Evolutionary conservation across 2,888 invertebrate species (phyloP).

Genomic region (Xanthia icteritia): DNA sequence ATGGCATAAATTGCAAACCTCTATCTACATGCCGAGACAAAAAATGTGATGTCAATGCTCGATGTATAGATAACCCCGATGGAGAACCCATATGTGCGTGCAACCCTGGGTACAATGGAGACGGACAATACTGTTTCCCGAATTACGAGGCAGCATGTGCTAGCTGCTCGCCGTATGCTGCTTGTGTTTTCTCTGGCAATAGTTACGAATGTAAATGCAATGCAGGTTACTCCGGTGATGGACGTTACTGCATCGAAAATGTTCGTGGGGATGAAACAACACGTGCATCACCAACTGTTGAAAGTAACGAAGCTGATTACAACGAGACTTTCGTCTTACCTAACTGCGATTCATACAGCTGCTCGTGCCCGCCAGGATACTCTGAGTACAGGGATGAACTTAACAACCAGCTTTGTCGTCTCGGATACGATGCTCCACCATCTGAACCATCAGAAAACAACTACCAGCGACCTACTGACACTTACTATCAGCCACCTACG

Average conservation of each 20-base stretch:
- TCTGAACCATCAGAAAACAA: constrained; percentile 36
- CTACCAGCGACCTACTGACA: constrained; percentile 45
- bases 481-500: constrained; percentile 45
- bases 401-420: constrained; percentile 81
- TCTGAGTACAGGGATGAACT: constrained; percentile 77
- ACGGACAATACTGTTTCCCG: constrained; percentile 92
- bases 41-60: constrained; percentile 92
- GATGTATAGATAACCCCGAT: constrained; percentile 85
- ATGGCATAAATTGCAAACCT: constrained; percentile 93
- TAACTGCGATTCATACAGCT: constrained; percentile 76
- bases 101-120: constrained; percentile 93
- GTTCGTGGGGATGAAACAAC: constrained; percentile 47
- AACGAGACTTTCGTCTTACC: constrained; percentile 82
- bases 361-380: constrained; percentile 83
- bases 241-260: constrained; percentile 73
- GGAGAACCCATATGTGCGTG: constrained; percentile 91
- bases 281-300: constrained; percentile 23
- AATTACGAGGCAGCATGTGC: constrained; percentile 73
- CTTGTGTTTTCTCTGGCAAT: constrained; percentile 74
- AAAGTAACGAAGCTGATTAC: constrained; percentile 77
- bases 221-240: constrained; percentile 93
- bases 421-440: constrained; percentile 62
- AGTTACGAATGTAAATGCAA: constrained; percentile 91
- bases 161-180: constrained; percentile 79
- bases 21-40: constrained; percentile 87